A percentile compares a stretch with the other conserved stretches of the same genome.
phyloP scores from a whole-genome alignment of 2,113 vertebrate genomes.

The Glaucomys volans region DNA sequence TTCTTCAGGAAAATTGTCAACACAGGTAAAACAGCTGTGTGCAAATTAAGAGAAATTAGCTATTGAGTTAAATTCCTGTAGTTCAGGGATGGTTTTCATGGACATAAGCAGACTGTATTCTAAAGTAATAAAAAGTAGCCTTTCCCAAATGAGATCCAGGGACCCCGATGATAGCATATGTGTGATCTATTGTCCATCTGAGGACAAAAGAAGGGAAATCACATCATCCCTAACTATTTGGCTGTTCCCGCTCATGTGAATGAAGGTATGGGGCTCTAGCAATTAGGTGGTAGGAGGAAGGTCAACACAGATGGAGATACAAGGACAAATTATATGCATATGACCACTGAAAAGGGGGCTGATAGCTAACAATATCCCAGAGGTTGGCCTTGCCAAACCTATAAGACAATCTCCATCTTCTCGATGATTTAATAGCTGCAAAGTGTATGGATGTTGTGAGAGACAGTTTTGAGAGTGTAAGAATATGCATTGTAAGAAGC shows the following conservation, averaged over 20 bases:
- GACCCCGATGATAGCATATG: background rate
- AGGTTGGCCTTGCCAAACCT: conserved; percentile 15
- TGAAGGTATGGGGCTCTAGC: background rate
- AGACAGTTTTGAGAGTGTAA: background rate
- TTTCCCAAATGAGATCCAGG: conserved; percentile 49
- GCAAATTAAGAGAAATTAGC: conserved; percentile 81
- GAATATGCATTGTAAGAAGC: background rate
- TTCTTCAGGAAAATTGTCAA: conserved; percentile 75
- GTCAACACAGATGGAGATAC: background rate
- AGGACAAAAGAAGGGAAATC: background rate
- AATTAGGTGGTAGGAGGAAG: background rate
- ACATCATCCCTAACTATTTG: background rate
- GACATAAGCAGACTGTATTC: conserved; percentile 39
- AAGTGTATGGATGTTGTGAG: conserved; percentile 31
- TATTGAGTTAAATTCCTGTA: conserved; percentile 57
- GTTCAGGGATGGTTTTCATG: conserved; percentile 37
- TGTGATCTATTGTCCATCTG: conserved; percentile 51
- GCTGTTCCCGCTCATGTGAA: background rate
- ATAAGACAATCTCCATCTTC: background rate
- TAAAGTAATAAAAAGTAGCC: conserved; percentile 64
- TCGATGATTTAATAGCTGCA: conserved; percentile 70
- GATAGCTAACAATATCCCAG: background rate
- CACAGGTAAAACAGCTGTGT: conserved; percentile 76
- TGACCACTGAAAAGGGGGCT: background rate
- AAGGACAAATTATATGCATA: background rate